Conservation (phyloP, 2,888 invertebrate genomes). For the Heliconius erato region DNA sequence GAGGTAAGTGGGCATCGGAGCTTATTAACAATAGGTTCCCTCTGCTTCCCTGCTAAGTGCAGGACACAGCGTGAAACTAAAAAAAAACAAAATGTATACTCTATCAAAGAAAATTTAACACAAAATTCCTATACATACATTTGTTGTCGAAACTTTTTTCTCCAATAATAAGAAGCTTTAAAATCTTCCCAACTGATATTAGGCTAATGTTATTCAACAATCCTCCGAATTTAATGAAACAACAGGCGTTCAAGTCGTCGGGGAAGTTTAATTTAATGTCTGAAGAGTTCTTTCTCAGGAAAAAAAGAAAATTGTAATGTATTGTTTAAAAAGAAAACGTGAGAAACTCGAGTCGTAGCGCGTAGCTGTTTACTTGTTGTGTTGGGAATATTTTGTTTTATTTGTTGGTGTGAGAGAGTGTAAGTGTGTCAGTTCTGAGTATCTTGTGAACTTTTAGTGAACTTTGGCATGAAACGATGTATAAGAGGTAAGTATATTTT, state of each 20-base stretch:
- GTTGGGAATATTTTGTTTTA: not conserved
- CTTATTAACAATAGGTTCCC: not conserved
- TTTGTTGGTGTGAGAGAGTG: not conserved
- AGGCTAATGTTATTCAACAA: constrained; percentile 38
- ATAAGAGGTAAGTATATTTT: not conserved
- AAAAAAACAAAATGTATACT: not conserved
- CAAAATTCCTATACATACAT: not conserved
- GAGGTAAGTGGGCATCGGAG: too few relatives aligned
- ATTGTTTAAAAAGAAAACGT: not conserved
- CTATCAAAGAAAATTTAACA: not conserved
- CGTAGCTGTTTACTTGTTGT: not conserved
- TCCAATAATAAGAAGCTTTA: constrained; percentile 33
- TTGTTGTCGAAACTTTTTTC: constrained; percentile 26
- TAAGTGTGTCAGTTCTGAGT: too few relatives aligned
- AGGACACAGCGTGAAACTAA: not conserved
- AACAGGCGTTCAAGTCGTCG: constrained; percentile 34
- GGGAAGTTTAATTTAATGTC: constrained; percentile 23
- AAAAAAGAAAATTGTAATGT: constrained; percentile 16
- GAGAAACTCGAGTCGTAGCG: not conserved
- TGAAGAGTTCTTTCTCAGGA: not conserved
- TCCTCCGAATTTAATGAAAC: constrained; percentile 38
- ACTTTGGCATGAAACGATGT: not conserved
- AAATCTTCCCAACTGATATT: constrained; percentile 39
- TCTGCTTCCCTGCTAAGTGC: not conserved
- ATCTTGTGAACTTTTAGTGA: not conserved